These are phyloP conservation scores for Peucedramus taeniatus DNA, from an alignment of 2,113 vertebrate species.

Conservation along the genomic window DNA sequence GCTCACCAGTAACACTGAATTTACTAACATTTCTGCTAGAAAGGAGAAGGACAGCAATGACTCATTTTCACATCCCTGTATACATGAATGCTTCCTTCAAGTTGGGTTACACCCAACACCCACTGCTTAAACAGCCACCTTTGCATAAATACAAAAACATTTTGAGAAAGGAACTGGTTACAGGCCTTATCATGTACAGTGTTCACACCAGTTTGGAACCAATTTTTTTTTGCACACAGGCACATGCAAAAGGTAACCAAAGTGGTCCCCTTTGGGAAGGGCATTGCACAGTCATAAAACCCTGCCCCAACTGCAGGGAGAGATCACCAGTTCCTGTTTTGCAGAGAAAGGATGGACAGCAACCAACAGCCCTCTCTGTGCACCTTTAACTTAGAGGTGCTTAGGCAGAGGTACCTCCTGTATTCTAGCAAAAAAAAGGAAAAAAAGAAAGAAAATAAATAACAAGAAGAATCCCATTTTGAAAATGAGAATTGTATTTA, in stretches of 20 bases:
- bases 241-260: neutral
- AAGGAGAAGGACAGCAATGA: neutral
- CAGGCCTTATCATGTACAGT: fast-evolving
- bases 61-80: neutral
- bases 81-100: neutral
- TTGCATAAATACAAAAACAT: neutral
- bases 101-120: neutral
- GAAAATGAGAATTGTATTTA: neutral
- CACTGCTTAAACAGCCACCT: neutral
- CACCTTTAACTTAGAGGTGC: neutral
- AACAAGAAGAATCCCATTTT: neutral
- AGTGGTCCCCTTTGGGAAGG: neutral
- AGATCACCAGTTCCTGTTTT: neutral
- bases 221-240: neutral
- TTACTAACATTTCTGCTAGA: neutral
- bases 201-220: neutral
- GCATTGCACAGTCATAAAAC: neutral
- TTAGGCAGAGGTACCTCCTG: neutral
- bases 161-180: neutral
- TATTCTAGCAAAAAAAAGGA: neutral
- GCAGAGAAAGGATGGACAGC: neutral
- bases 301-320: neutral
- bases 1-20: neutral
- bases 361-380: neutral
- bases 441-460: too few relatives aligned